Base-by-base conservation (phyloP, 1,140 invertebrate genomes). In the Drosophila ambigua region DNA sequence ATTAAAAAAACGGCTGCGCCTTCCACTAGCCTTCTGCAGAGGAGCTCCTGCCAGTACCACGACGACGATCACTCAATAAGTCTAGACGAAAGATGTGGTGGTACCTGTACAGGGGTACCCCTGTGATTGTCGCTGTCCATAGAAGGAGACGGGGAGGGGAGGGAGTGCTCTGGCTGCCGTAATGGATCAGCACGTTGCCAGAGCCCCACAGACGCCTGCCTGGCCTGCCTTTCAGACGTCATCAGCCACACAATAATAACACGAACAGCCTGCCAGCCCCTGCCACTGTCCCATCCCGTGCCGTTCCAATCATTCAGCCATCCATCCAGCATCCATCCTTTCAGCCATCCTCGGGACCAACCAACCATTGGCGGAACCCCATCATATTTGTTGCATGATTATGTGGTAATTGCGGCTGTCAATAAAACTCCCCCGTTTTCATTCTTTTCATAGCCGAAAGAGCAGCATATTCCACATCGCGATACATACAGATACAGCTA, bases 331-430 rank as follows among this genome's bases (percentile, higher is more conserved):
- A 71, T 58, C 61, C 61, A 39, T 39, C 35, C 35, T 39, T 39
- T 39, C 35, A 39, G 9, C 35, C 35, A 39, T 39, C 11, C 35
- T 39, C 35, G 11, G 35, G 11, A 13, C 11, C 35, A 39, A 13
- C 11, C 35, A 39, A 4, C 1, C 35, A 39, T 39, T 72, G 65
- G 46, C 20, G 43, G 54, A 24, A 41, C 28, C 44, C 72, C 82
- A 85, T 88, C 83, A 88, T 88, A 88, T 88, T 88, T 88, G 83
- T 88, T 88, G 83, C 83, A 88, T 88, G 83, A 88, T 88, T 88
- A 89, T 89, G 81, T 90, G 87, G 87, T 90, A 90, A 90, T 90
- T 90, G 87, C 87, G 87, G 87, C 87, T 90, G 87, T 90, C 87
- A 90, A 90, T 90, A 90, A 90, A 90, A 90, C 87, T 90, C 87